phyloP scores from a whole-genome alignment of 1,140 invertebrate genomes.

The Drosophila quadrilineata region DNA sequence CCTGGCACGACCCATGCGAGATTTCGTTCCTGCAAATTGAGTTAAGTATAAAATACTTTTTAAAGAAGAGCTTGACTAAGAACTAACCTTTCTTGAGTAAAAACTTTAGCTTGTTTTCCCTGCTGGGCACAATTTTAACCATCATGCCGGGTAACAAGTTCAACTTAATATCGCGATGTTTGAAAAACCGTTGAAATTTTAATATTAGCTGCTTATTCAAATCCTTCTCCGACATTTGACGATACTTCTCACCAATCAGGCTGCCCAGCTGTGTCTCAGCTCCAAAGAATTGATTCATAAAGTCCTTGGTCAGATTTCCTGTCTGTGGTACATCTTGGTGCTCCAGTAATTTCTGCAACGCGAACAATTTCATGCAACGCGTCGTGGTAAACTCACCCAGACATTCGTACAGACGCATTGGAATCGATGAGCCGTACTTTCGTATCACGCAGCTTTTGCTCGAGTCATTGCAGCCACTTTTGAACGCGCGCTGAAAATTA shows the following conservation, averaged over 20 bases:
- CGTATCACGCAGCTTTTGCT: conserved; percentile 55
- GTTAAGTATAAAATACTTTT: conserved; percentile 8
- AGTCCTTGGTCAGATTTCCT: conserved; percentile 74
- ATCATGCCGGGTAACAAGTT: conserved; percentile 73
- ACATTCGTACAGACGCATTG: conserved; percentile 76
- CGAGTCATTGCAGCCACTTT: conserved; percentile 39
- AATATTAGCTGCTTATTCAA: conserved; percentile 64
- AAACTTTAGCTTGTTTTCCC: conserved; percentile 75
- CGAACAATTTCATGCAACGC: conserved; percentile 78
- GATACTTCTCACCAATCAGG: conserved; percentile 59
- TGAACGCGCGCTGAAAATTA: conserved; percentile 38
- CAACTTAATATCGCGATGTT: conserved; percentile 77
- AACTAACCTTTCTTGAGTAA: conserved; percentile 68
- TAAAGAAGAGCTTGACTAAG: not conserved
- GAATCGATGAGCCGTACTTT: conserved; percentile 67
- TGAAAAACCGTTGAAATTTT: conserved; percentile 75
- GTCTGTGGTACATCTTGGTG: conserved; percentile 42
- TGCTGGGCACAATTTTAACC: conserved; percentile 76
- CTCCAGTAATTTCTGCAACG: conserved; percentile 76
- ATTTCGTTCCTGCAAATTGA: conserved; percentile 30
- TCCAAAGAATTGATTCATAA: conserved; percentile 73
- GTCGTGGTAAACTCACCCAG: conserved; percentile 59
- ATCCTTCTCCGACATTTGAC: conserved; percentile 65
- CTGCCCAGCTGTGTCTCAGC: conserved; percentile 63
- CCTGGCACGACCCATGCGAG: conserved; percentile 51